These are phyloP conservation scores for Drosophila nigricruria DNA, from an alignment of 2,888 invertebrate genomes.

Conservation along the genomic window DNA sequence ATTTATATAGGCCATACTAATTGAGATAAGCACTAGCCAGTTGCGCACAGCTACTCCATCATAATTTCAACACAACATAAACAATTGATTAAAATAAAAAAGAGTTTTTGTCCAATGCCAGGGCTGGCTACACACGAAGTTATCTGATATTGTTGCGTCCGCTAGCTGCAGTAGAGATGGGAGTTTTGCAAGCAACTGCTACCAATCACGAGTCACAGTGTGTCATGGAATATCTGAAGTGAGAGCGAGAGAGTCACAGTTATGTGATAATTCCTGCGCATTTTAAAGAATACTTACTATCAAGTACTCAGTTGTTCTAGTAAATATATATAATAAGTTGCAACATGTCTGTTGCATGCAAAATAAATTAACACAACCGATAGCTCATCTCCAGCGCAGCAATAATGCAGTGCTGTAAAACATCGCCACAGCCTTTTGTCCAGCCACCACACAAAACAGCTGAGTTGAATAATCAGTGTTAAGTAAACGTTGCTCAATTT, in stretches of 20 bases:
- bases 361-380: neutral
- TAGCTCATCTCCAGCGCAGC: neutral
- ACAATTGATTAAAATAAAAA: slow-evolving; percentile 63
- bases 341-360: too few relatives aligned
- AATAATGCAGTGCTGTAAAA: slow-evolving; percentile 14
- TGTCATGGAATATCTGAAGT: neutral
- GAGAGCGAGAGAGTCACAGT: neutral
- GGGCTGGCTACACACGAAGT: slow-evolving; percentile 44
- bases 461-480: slow-evolving; percentile 27
- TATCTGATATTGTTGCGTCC: slow-evolving; percentile 59
- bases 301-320: neutral
- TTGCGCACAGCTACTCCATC: slow-evolving; percentile 56
- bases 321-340: neutral
- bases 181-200: slow-evolving; percentile 17
- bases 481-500: slow-evolving; percentile 12
- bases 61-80: slow-evolving; percentile 60
- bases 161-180: slow-evolving; percentile 46
- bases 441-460: slow-evolving; percentile 33
- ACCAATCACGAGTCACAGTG: slow-evolving; percentile 5
- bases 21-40: slow-evolving; percentile 38
- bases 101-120: slow-evolving; percentile 56
- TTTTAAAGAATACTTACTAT: neutral
- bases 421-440: neutral
- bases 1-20: slow-evolving; percentile 91
- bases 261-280: too few relatives aligned